Evolutionary conservation across 2,888 invertebrate genomes (phyloP), one percentile per base, ranked within the genome.

Genomic region (Tiliacea aurago): DNA sequence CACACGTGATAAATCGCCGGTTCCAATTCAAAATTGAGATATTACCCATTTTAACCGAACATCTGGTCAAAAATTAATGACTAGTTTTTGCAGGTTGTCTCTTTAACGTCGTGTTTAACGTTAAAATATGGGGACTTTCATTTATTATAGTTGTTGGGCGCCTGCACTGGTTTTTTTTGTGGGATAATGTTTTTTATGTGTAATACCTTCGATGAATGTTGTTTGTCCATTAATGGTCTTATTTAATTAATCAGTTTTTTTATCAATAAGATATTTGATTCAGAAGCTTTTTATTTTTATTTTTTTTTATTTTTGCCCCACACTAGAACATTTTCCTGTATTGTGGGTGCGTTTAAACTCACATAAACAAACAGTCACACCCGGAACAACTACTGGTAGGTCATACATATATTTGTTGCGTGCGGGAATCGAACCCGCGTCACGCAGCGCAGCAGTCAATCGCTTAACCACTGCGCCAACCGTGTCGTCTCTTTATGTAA

Each of bases 11-110:
- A 84, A 86, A 87, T 87, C 72, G 80, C 49, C 43, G 68, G 49
- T 76, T 77, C 73, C 83, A 76, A 86, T 49, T 83, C 81, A 81
- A 86, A 86, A 84, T 86, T 86, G 86, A 86, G 86, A 86, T 86
- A 86, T 84, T 80, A 86, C 78, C 59, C 20, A 67, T 83, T 84
- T 82, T 78, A 81, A 77, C 71, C 59, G 78, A 84, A 84, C 87
- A 86, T 78, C 84, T 81, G 86, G 75, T 76, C 63, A 68, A 83
- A 78, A 80, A 68, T 55, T 81, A 86, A 86, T 78, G 28, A 78
- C 43, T 78, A 74, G 71, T 77, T 80, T 71, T 69, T 59, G 56
- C 33, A 28, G 11, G 63, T 65, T 70, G 82, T 77, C 80, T 78
- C 73, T 78, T 80, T 85, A 73, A 55, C 77, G 61, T 61, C 56